phyloP scores from a whole-genome alignment of 2,113 vertebrate species.

The Coregonus clupeaformis region DNA sequence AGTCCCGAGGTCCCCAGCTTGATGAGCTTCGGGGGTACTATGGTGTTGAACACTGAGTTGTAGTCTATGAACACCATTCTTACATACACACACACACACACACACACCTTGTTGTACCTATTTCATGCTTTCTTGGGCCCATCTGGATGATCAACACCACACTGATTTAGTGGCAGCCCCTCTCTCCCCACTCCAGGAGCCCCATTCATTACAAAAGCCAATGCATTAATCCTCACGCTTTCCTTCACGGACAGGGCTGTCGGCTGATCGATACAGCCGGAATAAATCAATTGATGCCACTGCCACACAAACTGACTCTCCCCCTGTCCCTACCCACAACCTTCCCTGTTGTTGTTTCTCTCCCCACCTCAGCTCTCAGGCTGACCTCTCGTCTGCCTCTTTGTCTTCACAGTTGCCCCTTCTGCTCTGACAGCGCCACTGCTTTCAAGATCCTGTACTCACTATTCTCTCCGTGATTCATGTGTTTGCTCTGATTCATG shows the following conservation, averaged over 20 bases:
- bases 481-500: conserved; percentile 59
- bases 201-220: conserved; percentile 62
- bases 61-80: too few species aligned
- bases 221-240: conserved; percentile 60
- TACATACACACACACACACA: conserved; percentile 2
- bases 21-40: too few species aligned
- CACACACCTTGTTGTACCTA: not conserved
- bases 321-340: conserved; percentile 35
- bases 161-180: conserved; percentile 45
- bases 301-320: conserved; percentile 13
- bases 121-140: conserved; percentile 6
- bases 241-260: conserved; percentile 65
- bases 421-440: conserved; percentile 47
- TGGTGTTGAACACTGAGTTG: too few species aligned
- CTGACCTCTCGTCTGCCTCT: conserved; percentile 47
- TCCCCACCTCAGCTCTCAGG: conserved; percentile 1
- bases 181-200: conserved; percentile 36
- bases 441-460: conserved; percentile 53
- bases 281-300: conserved; percentile 71
- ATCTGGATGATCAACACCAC: conserved; percentile 14
- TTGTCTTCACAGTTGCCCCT: conserved; percentile 53
- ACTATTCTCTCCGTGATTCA: conserved; percentile 54
- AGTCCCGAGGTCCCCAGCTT: too few species aligned
- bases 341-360: not conserved
- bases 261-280: conserved; percentile 72